Conservation (phyloP, 2,888 invertebrate species). For the Dermolepida albohirtum region DNA sequence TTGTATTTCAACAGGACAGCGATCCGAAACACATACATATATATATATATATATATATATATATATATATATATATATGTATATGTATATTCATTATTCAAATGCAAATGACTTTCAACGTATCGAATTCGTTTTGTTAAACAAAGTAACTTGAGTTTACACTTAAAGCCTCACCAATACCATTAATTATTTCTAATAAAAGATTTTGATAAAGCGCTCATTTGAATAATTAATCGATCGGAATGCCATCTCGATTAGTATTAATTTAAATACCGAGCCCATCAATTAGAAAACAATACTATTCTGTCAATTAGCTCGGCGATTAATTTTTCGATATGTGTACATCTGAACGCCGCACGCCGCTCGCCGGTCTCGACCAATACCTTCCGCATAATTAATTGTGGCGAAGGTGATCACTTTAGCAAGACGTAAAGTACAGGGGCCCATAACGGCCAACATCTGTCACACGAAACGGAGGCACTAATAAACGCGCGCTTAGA, state of each 20-base stretch:
- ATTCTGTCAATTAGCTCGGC: conserved; percentile 13
- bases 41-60: too few species aligned
- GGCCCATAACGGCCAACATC: background rate
- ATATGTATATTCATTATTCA: too few species aligned
- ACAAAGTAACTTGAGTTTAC: too few species aligned
- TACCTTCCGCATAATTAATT: conserved; percentile 10
- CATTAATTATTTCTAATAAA: conserved; percentile 6
- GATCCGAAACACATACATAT: too few species aligned
- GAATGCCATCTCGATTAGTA: conserved; percentile 5
- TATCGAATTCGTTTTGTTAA: too few species aligned
- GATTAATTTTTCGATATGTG: conserved; percentile 24
- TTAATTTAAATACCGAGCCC: conserved; percentile 10
- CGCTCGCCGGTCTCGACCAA: too few species aligned
- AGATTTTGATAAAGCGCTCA: conserved; percentile 14
- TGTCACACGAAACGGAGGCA: conserved; percentile 19
- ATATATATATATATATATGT: too few species aligned
- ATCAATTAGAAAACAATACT: conserved; percentile 32
- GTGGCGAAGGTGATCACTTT: conserved; percentile 6
- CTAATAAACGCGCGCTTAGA: conserved; percentile 17
- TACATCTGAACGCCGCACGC: background rate
- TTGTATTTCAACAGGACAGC: too few species aligned
- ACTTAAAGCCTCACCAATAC: too few species aligned
- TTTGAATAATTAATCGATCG: conserved; percentile 10
- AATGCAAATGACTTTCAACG: too few species aligned
- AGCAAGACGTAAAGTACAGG: background rate